Base-by-base conservation (phyloP, 2,888 invertebrate species). In the Caenorhabditis becei region DNA sequence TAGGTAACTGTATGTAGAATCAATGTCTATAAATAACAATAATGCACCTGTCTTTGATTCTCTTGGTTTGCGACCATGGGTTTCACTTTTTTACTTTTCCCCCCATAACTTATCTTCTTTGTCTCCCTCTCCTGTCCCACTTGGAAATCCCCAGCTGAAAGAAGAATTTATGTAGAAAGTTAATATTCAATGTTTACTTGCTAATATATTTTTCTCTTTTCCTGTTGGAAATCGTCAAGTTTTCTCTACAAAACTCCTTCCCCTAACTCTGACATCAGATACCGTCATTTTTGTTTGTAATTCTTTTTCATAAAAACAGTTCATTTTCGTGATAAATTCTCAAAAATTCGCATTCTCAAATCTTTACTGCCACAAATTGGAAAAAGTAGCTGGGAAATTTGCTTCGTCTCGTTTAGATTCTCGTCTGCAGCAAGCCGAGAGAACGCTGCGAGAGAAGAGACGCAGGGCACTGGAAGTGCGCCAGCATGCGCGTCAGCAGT, bases 31-130 rank as follows among this genome's bases (percentile, higher is more conserved):
- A n/a, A n/a, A n/a, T n/a, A n/a, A n/a, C n/a, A n/a, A n/a, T n/a
- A n/a, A n/a, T n/a, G n/a, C n/a, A n/a, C n/a, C n/a, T n/a, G n/a
- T n/a, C n/a, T n/a, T n/a, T n/a, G n/a, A n/a, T n/a, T n/a, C n/a
- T n/a, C n/a, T 47, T 23, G 20, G 32, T 58, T 58, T 58, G 35
- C 7, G 18, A 35, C 35, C 58, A 53, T 72, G 56, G 51, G 18
- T 63, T 44, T 62, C 56, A 44, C 56, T 35, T 23, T 51, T 49
- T 70, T 24, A 11, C 51, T 47, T 53, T 24, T 23, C 37, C 4
- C 23, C 61, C 61, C 54, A 66, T 74, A 74, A 74, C 66, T 74
- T 74, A 74, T 74, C 66, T 70, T 66, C 49, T 74, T 65, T 74
- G 41, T 66, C 59, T 32, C 37, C 24, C 26, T 24, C 56, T 11